Base-by-base conservation (phyloP, 2,888 invertebrate species). In the Lasioglossum lativentre region DNA sequence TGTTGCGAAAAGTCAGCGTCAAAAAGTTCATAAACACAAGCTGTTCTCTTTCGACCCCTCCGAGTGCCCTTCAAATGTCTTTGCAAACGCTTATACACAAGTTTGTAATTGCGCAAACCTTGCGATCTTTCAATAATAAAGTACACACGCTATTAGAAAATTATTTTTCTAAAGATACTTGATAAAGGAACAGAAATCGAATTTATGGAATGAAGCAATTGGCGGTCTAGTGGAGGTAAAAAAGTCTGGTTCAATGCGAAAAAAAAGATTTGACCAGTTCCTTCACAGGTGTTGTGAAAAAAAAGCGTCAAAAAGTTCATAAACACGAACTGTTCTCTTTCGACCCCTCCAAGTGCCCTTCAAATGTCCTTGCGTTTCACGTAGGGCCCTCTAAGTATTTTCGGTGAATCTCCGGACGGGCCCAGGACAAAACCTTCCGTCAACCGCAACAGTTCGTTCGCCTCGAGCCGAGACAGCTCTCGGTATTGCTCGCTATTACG, bases 401-500 rank as follows among this genome's bases (percentile, higher is more conserved):
- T 42, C 1, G 12, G 42, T 2, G 12, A 12, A 14, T 14, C 42
- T 10, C 42, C 12, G 12, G 12, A 42, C 42, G 14, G 42, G 42
- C 12, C 52, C 52, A 52, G 23, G 52, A 52, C 52, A 16, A 10
- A n/a, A 52, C 23, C 2, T 52, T 52, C 52, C 16, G 45, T 45
- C 10, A 52, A 10, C 52, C 3, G 52, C 52, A 23, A 52, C 23
- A 23, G 23, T 52, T 68, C 78, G 82, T 45, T 30, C 27, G 59
- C 10, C 5, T 6, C 40, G n/a, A 47, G 45, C 8, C 83, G 70
- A 76, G 85, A 79, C 79, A 77, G 80, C 81, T 86, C 72, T 71
- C 72, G 75, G 63, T 73, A 75, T 81, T 83, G 81, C 81, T 88
- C 78, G 88, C 81, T 66, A 75, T 78, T 86, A 83, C 86, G 68